Percentiles rank a stretch among this genome's conserved stretches.
phyloP scores from a whole-genome alignment of 2,888 invertebrate genomes.

The Neoascia interrupta region DNA sequence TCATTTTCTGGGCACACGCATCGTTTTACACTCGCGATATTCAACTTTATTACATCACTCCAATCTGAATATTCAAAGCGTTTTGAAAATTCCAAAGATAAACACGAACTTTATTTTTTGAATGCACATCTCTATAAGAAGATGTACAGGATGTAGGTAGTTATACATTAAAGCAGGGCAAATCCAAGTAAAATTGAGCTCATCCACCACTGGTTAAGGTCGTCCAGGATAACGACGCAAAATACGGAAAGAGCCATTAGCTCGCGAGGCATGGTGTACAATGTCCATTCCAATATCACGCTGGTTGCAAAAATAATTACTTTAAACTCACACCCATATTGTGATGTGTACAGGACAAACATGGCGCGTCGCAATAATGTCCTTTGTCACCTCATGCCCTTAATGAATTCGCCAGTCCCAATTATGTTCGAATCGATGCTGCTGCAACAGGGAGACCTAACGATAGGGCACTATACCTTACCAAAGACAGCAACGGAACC shows the following conservation, averaged over 20 bases:
- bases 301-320: conserved; percentile 63
- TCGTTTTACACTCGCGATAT: not conserved
- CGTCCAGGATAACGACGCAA: conserved; percentile 17
- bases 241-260: not conserved
- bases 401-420: conserved; percentile 67
- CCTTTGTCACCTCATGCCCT: conserved; percentile 67
- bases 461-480: conserved; percentile 15
- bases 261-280: conserved; percentile 38
- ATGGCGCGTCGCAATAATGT: conserved; percentile 62
- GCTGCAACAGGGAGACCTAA: conserved; percentile 14
- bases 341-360: conserved; percentile 48
- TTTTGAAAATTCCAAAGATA: conserved; percentile 9
- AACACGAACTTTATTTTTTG: conserved; percentile 13
- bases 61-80: conserved; percentile 35
- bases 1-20: conserved; percentile 5
- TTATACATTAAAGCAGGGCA: no score
- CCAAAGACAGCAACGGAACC: conserved; percentile 1
- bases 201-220: no score
- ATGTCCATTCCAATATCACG: conserved; percentile 56
- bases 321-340: conserved; percentile 66
- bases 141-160: not conserved
- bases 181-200: conserved; percentile 25
- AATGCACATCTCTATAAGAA: not conserved
- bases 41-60: no score
- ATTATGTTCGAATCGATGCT: conserved; percentile 55